Percentiles rank a stretch among this genome's conserved stretches.
Conservation (phyloP, 2,888 invertebrate genomes). For the Drosophila pseudotakahashii region DNA sequence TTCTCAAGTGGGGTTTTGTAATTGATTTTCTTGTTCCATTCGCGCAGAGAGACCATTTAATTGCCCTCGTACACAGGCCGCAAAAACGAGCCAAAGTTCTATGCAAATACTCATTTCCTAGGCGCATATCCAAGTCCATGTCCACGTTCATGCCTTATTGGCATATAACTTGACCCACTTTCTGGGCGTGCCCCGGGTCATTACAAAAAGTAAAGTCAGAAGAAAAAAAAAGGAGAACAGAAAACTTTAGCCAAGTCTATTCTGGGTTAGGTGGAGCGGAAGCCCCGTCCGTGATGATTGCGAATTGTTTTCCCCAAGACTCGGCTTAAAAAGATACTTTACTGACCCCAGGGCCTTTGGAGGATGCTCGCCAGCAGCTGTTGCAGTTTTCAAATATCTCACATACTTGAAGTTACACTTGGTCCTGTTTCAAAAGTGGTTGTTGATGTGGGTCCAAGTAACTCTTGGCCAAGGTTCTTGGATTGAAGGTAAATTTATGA, state of each 20-base stretch:
- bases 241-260: conserved; percentile 50
- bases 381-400: conserved; percentile 47
- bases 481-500: neutral
- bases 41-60: conserved; percentile 54
- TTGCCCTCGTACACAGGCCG: conserved; percentile 63
- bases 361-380: conserved; percentile 44
- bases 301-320: conserved; percentile 50
- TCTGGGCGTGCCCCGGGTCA: conserved; percentile 47
- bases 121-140: conserved; percentile 51
- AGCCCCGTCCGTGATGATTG: conserved; percentile 27
- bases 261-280: conserved; percentile 33
- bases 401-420: conserved; percentile 30
- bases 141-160: conserved; percentile 59
- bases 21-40: conserved; percentile 52
- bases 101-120: conserved; percentile 67
- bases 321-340: conserved; percentile 41
- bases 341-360: conserved; percentile 8
- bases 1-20: conserved; percentile 61
- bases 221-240: neutral
- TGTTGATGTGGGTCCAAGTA: neutral
- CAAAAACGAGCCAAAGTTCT: conserved; percentile 71
- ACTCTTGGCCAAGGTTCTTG: neutral
- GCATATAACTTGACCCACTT: conserved; percentile 70
- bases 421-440: conserved; percentile 10
- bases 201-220: conserved; percentile 42